phyloP scores from a whole-genome alignment of 2,113 vertebrate genomes.

The Carlito syrichta region DNA sequence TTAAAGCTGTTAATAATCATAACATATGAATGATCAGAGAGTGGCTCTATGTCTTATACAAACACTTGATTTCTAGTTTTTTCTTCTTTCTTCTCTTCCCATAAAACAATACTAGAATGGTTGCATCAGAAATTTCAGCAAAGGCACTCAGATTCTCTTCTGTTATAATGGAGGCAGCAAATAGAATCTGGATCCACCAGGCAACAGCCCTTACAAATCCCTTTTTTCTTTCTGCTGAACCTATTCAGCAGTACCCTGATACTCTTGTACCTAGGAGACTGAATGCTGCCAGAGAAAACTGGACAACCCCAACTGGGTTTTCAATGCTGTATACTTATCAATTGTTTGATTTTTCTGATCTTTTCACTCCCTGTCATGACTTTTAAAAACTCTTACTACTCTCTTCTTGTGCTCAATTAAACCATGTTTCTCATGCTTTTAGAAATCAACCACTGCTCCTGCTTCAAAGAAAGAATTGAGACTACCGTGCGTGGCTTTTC shows the following conservation, averaged over 20 bases:
- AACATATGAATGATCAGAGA: background rate
- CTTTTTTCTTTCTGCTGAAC: background rate
- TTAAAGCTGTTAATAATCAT: background rate
- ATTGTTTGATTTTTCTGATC: background rate
- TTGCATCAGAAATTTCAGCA: background rate
- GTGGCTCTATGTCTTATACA: background rate
- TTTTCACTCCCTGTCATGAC: background rate
- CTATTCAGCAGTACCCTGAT: background rate
- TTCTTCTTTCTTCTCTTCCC: background rate
- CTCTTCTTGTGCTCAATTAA: background rate
- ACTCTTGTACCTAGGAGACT: background rate
- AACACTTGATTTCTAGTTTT: background rate
- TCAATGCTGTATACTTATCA: background rate
- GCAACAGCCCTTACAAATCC: background rate
- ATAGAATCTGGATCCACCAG: background rate
- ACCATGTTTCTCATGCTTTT: background rate
- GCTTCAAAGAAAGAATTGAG: background rate
- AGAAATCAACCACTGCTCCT: background rate
- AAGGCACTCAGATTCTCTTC: background rate
- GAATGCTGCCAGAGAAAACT: background rate
- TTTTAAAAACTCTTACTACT: background rate
- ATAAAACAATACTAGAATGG: background rate
- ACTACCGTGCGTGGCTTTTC: background rate
- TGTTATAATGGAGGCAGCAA: background rate
- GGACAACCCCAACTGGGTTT: background rate